Conservation (phyloP, 2,888 invertebrate genomes). For the Callosobruchus maculatus region DNA sequence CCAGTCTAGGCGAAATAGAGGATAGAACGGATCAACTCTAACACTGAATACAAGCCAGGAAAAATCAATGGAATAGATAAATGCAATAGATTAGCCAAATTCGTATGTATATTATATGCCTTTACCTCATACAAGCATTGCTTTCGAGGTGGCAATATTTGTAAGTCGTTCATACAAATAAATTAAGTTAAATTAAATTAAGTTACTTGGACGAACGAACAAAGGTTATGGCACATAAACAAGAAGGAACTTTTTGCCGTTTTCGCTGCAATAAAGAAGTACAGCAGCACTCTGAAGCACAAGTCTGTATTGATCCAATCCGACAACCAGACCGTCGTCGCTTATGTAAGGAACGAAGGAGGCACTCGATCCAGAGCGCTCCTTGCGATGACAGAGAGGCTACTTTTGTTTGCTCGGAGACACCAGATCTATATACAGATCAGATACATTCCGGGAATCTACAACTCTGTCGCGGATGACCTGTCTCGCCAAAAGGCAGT, state of each 20-base stretch:
- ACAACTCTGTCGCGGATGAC: conserved; percentile 25
- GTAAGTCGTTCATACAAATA: too few relatives aligned
- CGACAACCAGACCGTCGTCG: conserved; percentile 17
- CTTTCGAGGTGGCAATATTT: too few relatives aligned
- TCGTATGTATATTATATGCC: too few relatives aligned
- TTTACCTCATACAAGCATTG: too few relatives aligned
- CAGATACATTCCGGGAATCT: conserved; percentile 14
- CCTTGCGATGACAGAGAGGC: not conserved
- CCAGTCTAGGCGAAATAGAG: too few relatives aligned
- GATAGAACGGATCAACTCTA: too few relatives aligned
- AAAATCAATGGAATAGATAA: too few relatives aligned
- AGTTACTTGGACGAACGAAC: conserved; percentile 3
- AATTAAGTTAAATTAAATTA: too few relatives aligned
- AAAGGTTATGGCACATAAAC: conserved; percentile 14
- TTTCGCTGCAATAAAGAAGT: not conserved
- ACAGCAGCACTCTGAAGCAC: not conserved
- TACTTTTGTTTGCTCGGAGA: not conserved
- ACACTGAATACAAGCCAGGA: too few relatives aligned
- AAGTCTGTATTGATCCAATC: conserved; percentile 10
- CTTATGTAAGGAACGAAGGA: conserved; percentile 11
- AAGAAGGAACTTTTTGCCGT: conserved; percentile 7
- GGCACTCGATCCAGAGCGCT: conserved; percentile 2
- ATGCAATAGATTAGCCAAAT: too few relatives aligned
- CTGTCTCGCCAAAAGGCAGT: conserved; percentile 12
- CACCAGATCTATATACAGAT: not conserved